phyloP scores from a whole-genome alignment of 2,888 invertebrate species.

The Antheraea yamamai region DNA sequence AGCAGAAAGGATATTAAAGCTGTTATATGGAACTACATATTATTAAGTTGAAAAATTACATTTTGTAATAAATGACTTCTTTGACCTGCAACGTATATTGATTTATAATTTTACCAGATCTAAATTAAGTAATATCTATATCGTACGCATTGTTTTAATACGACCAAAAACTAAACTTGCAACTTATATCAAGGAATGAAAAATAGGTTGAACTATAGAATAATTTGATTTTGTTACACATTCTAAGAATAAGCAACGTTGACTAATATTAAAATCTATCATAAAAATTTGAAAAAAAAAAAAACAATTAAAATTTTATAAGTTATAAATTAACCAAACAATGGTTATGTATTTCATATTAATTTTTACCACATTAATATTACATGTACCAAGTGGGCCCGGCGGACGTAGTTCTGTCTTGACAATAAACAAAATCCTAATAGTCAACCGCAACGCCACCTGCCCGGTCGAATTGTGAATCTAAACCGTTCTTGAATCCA shows the following conservation, averaged over 20 bases:
- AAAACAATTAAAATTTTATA: too few relatives aligned
- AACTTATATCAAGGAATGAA: background rate
- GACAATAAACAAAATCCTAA: too few relatives aligned
- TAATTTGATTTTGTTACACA: background rate
- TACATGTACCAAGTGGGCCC: too few relatives aligned
- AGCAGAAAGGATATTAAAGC: slow-evolving; percentile 33
- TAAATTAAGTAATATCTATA: background rate
- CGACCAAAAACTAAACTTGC: background rate
- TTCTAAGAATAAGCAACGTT: background rate
- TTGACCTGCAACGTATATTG: background rate
- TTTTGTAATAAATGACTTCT: background rate
- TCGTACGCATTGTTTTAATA: too few relatives aligned
- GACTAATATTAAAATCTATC: background rate
- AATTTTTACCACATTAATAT: too few relatives aligned
- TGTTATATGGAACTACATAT: background rate
- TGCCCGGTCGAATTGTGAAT: too few relatives aligned
- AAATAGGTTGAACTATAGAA: background rate
- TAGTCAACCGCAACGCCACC: too few relatives aligned
- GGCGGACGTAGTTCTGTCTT: too few relatives aligned
- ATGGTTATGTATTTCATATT: too few relatives aligned
- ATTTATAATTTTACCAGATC: background rate
- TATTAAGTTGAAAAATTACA: background rate
- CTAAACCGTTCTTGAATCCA: too few relatives aligned
- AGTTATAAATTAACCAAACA: too few relatives aligned
- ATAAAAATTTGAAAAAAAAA: too few relatives aligned